Evolutionary conservation across 1,140 invertebrate species (phyloP), one percentile per base, ranked within the genome.

Genomic region (Ridgeia piscesae): DNA sequence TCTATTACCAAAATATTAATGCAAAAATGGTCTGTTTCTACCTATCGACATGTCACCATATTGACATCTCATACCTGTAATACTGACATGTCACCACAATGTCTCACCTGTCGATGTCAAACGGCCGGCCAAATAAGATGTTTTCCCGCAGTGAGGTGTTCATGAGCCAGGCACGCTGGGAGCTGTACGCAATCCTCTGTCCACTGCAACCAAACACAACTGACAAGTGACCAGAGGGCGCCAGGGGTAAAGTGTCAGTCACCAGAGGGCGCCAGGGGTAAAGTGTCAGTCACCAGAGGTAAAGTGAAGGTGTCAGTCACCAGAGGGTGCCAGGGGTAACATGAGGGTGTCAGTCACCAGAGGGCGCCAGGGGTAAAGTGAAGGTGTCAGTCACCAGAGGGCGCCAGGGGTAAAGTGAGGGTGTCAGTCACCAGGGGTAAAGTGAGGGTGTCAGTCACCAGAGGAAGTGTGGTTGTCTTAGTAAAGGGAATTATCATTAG

Each of bases 161-260:
- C 94, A 98, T 97, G 88, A 99, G 96, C 99, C 99, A 99, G 17
- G 98, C 97, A 93, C 97, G 97, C 96, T 99, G 99, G 33, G 98
- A 97, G 35, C 97, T 98, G 95, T 99, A 95, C 0, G 95, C 95
- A 91, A 95, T 93, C 14, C 92, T 94, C 33, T 92, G 93, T 50
- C 93, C 93, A 91, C 94, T 95, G 93, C 34, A 11, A 14, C 91
- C 77, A 77, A n/a, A n/a, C n/a, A n/a, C n/a, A n/a, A n/a, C n/a
- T n/a, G n/a, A n/a, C n/a, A n/a, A n/a, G 34, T 33, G 34, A 34
- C 34, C 9, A 33, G n/a, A 34, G 89, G 27, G n/a, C 31, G 34
- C 31, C 34, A 9, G 89, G 33, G n/a, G 89, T 11, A 27, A 50
- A 21, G 48, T 50, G 8, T 8, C 48, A 50, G 48, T 0, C 48